These are phyloP conservation scores for Paraescarpia echinospica DNA, from an alignment of 1,140 invertebrate species.

Conservation along the genomic window DNA sequence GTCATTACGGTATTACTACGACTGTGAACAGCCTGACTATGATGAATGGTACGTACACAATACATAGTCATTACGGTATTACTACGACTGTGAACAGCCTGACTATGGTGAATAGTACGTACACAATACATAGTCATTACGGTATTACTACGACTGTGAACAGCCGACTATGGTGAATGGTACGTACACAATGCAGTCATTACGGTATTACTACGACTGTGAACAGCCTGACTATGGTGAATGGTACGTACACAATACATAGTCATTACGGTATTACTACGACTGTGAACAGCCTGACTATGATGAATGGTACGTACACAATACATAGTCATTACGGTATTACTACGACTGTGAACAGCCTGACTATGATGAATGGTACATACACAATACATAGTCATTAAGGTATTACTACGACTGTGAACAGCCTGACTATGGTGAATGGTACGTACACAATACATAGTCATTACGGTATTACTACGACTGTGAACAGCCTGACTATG, in stretches of 20 bases:
- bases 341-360: too few relatives aligned
- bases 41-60: conserved; percentile 66
- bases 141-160: too few relatives aligned
- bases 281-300: background rate
- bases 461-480: too few relatives aligned
- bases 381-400: conserved; percentile 87
- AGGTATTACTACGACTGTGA: too few relatives aligned
- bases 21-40: background rate
- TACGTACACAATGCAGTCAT: conserved; percentile 80
- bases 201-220: too few relatives aligned
- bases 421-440: background rate
- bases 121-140: conserved; percentile 90
- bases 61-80: too few relatives aligned
- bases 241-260: conserved; percentile 76
- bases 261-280: too few relatives aligned
- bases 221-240: background rate
- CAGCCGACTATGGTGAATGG: background rate
- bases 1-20: too few relatives aligned
- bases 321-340: too few relatives aligned
- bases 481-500: background rate
- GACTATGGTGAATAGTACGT: conserved; percentile 47
- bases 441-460: conserved; percentile 78
- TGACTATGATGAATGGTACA: conserved; percentile 45
- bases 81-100: too few relatives aligned
- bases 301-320: conserved; percentile 66